These are phyloP conservation scores for Solea solea DNA, from an alignment of 2,113 vertebrate species.

Conservation along the genomic window DNA sequence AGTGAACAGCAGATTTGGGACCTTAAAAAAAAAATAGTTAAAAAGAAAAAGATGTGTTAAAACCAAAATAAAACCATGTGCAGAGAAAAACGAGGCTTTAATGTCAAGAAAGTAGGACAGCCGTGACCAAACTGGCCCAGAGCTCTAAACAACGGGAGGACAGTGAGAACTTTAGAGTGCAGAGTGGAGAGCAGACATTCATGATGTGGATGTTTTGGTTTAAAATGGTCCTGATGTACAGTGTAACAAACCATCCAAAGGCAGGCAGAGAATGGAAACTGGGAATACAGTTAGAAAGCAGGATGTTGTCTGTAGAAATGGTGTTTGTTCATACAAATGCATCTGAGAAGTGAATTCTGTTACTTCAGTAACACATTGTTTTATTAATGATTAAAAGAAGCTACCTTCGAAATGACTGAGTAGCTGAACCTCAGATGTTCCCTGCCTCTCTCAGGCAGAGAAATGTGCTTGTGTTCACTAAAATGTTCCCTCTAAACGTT, in stretches of 20 bases:
- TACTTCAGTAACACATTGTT: not conserved
- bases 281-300: slow-evolving; percentile 18
- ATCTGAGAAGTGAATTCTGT: slow-evolving; percentile 21
- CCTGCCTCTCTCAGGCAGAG: slow-evolving; percentile 1
- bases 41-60: slow-evolving; percentile 14
- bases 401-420: not conserved
- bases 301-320: not conserved
- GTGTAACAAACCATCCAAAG: slow-evolving; percentile 8
- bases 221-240: slow-evolving; percentile 17
- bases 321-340: not conserved
- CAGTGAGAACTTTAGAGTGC: not conserved
- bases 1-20: slow-evolving; percentile 24
- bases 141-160: slow-evolving; percentile 19
- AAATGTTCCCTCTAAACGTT: slow-evolving; percentile 30
- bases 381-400: slow-evolving; percentile 7
- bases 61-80: slow-evolving; percentile 40
- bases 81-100: slow-evolving; percentile 24
- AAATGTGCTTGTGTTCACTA: slow-evolving; percentile 20
- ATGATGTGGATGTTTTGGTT: slow-evolving; percentile 40
- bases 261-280: not conserved
- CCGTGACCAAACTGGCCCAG: slow-evolving; percentile 41
- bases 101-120: slow-evolving; percentile 31
- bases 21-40: not conserved
- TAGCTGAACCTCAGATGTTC: slow-evolving; percentile 43
- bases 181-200: slow-evolving; percentile 50